Conservation (phyloP, 2,113 vertebrate genomes). For the Xiphophorus maculatus region DNA sequence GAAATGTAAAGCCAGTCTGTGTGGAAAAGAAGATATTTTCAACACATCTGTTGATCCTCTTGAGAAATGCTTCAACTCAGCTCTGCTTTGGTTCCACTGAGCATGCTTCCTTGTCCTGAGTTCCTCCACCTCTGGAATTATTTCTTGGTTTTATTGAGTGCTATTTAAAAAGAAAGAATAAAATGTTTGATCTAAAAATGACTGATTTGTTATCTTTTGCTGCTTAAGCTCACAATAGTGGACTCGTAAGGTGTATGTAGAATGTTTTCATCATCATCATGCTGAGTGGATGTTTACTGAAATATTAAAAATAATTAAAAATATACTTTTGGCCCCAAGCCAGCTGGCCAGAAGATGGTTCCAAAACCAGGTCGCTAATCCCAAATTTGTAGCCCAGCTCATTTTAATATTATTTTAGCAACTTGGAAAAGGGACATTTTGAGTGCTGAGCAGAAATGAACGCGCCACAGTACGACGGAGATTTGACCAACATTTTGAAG, state of each 20-base stretch:
- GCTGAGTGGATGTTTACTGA: too few relatives aligned
- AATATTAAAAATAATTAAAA: too few relatives aligned
- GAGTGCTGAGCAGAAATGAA: too few relatives aligned
- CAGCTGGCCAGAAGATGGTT: too few relatives aligned
- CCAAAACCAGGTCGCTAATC: too few relatives aligned
- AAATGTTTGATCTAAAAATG: constrained; percentile 44
- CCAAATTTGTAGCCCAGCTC: too few relatives aligned
- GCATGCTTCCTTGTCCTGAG: constrained; percentile 60
- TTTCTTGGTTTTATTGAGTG: constrained; percentile 55
- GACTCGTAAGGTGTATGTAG: background rate
- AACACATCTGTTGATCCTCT: constrained; percentile 1
- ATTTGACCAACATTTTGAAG: background rate
- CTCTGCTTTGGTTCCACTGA: constrained; percentile 43
- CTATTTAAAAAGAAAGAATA: constrained; percentile 52
- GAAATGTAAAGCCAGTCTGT: constrained; percentile 24
- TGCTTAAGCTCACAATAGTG: background rate
- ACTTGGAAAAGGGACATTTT: too few relatives aligned
- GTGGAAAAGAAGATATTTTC: constrained; percentile 27
- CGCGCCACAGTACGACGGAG: too few relatives aligned
- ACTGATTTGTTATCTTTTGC: background rate
- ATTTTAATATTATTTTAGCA: too few relatives aligned
- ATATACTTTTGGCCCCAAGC: too few relatives aligned
- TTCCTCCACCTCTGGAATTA: constrained; percentile 30
- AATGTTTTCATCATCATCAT: too few relatives aligned
- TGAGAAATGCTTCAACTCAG: constrained; percentile 33